Conservation (phyloP, 2,797 vertebrate genomes). For the Sebastiscus tertius region DNA sequence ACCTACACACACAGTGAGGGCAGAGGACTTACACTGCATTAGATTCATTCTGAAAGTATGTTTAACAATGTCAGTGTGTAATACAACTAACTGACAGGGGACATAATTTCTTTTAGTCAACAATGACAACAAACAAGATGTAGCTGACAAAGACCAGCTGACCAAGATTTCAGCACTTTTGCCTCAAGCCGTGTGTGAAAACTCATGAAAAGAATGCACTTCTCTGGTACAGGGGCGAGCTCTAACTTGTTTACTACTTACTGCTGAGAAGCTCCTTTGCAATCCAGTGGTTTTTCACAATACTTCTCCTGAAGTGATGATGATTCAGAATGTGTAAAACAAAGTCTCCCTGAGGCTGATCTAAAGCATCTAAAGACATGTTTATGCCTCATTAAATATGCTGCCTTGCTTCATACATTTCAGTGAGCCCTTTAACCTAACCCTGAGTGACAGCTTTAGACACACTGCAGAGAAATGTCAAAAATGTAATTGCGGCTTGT, state of each 20-base stretch:
- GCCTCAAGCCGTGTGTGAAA: neutral
- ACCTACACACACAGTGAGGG: neutral
- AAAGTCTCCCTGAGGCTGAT: slow-evolving; percentile 14
- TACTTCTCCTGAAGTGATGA: slow-evolving; percentile 8
- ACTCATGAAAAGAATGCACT: slow-evolving; percentile 39
- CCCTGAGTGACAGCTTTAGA: neutral
- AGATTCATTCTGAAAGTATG: neutral
- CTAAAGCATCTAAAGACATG: slow-evolving; percentile 8
- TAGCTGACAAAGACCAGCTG: neutral
- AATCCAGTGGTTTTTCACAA: neutral
- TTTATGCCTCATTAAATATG: neutral
- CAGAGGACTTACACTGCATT: neutral
- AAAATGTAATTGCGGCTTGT: neutral
- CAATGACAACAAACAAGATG: neutral
- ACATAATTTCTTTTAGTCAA: neutral
- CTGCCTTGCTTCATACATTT: neutral
- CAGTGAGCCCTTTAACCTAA: slow-evolving; percentile 4
- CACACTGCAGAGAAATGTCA: neutral
- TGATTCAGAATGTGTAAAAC: neutral
- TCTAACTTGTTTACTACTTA: slow-evolving; percentile 43
- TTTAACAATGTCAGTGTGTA: neutral
- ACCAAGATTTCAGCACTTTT: neutral
- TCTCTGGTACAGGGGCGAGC: slow-evolving; percentile 27
- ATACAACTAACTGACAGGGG: neutral
- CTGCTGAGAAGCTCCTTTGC: slow-evolving; percentile 14